Evolutionary conservation across 2,888 invertebrate species (phyloP).

Genomic region (Geophilus truncorum): DNA sequence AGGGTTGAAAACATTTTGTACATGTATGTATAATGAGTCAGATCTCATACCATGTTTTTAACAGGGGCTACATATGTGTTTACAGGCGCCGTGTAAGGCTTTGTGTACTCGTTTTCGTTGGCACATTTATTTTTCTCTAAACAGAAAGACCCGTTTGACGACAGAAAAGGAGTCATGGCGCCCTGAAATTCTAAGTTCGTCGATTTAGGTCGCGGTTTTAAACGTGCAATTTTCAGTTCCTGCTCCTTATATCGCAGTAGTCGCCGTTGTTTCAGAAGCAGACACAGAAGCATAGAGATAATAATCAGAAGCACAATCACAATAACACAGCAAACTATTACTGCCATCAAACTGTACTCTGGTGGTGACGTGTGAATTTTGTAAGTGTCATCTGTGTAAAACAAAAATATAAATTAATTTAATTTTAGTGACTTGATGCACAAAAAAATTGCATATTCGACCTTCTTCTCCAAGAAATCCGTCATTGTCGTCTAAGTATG

Average conservation of each 20-base stretch:
- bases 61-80: background rate
- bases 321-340: background rate
- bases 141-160: background rate
- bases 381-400: background rate
- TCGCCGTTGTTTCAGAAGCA: background rate
- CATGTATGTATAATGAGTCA: background rate
- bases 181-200: conserved; percentile 20
- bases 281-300: background rate
- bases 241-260: background rate
- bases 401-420: background rate
- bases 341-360: background rate
- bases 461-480: background rate
- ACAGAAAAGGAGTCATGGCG: background rate
- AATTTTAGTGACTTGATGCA: too few species aligned
- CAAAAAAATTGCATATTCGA: too few species aligned
- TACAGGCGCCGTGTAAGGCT: background rate
- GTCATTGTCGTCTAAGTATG: background rate
- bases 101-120: background rate
- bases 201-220: conserved; percentile 13
- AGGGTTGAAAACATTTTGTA: background rate
- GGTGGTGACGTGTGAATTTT: background rate
- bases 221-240: conserved; percentile 6
- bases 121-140: conserved; percentile 20
- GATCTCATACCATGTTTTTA: background rate
- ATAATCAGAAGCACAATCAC: conserved; percentile 5